These are phyloP conservation scores for Echinarachnius parma DNA, from an alignment of 53 echinoderm and acorn worm species.

Conservation along the genomic window DNA sequence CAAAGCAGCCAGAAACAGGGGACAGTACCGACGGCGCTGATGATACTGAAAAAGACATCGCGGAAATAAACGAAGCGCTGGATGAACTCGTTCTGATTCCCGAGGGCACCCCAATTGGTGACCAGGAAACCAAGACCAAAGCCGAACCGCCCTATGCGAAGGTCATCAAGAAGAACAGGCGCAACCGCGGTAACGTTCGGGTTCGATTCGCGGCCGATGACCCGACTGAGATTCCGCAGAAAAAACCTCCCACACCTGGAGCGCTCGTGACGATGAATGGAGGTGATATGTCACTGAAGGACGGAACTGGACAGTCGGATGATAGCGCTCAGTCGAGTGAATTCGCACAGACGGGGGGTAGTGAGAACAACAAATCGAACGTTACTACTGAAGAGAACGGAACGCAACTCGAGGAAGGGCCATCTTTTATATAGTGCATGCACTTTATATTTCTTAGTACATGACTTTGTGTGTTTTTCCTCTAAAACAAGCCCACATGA, in stretches of 20 bases:
- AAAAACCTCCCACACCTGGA: slow-evolving; percentile 21
- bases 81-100: neutral
- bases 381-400: too few species aligned
- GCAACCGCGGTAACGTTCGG: slow-evolving; percentile 18
- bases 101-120: neutral
- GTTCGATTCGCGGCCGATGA: slow-evolving; percentile 4
- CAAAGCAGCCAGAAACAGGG: neutral
- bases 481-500: too few species aligned
- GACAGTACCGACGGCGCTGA: neutral
- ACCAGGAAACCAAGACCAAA: neutral
- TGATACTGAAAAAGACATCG: neutral
- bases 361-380: too few species aligned
- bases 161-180: slow-evolving; percentile 28
- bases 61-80: neutral
- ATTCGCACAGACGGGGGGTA: too few species aligned
- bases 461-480: too few species aligned
- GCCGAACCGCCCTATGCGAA: slow-evolving; percentile 35
- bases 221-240: slow-evolving; percentile 1
- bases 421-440: too few species aligned
- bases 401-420: too few species aligned
- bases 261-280: neutral
- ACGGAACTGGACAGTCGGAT: too few species aligned
- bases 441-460: too few species aligned
- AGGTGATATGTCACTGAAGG: neutral
- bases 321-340: too few species aligned